phyloP scores from a whole-genome alignment of 2,113 vertebrate species.

The Rhinopithecus roxellana region DNA sequence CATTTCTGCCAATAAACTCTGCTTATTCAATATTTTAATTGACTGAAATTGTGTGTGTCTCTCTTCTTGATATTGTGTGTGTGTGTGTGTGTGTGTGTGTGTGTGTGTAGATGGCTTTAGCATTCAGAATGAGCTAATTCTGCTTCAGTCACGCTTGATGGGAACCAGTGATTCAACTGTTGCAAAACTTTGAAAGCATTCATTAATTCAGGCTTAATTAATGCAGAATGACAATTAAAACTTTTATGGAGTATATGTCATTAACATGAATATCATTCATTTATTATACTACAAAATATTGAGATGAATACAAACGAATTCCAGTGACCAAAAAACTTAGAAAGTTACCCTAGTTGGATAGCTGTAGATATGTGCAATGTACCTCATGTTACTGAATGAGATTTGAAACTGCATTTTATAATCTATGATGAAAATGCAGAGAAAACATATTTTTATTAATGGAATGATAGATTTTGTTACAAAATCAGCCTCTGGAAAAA shows the following conservation, averaged over 20 bases:
- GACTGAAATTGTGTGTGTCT: not conserved
- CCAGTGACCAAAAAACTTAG: constrained; percentile 37
- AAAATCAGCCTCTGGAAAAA: constrained; percentile 15
- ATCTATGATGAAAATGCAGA: not conserved
- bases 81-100: constrained; percentile 59
- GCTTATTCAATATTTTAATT: constrained; percentile 73
- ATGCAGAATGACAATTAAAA: constrained; percentile 81
- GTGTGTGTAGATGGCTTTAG: constrained; percentile 51
- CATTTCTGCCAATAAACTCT: constrained; percentile 59
- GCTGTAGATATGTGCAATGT: not conserved
- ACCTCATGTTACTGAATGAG: not conserved
- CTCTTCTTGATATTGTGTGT: constrained; percentile 43
- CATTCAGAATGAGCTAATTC: constrained; percentile 76
- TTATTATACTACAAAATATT: constrained; percentile 55
- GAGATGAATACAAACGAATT: constrained; percentile 69
- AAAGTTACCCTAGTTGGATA: constrained; percentile 22
- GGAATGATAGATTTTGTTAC: constrained; percentile 12
- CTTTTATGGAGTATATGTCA: constrained; percentile 71
- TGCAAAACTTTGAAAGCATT: constrained; percentile 81
- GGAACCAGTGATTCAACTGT: constrained; percentile 79
- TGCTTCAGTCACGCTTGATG: constrained; percentile 75
- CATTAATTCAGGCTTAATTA: constrained; percentile 84
- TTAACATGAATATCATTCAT: constrained; percentile 55
- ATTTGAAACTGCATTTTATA: constrained; percentile 42
- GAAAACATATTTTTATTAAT: constrained; percentile 40